A percentile compares a stretch with the other conserved stretches of the same genome.
phyloP scores from a whole-genome alignment of 2,888 invertebrate species.

The Aporophyla lueneburgensis region DNA sequence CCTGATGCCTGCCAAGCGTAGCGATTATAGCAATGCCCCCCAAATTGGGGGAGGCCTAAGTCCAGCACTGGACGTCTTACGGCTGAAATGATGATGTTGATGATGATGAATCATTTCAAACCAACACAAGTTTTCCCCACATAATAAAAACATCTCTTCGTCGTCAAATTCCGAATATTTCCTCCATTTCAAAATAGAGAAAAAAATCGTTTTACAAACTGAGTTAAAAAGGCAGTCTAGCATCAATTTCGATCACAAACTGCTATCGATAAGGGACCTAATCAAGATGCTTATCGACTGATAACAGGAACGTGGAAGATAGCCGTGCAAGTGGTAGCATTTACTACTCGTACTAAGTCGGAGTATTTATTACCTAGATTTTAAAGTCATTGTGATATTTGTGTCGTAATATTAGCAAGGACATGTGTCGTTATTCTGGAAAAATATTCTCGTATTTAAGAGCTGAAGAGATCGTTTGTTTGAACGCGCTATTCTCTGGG shows the following conservation, averaged over 20 bases:
- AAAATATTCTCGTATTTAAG: neutral
- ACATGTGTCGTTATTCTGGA: neutral
- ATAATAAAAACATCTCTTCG: neutral
- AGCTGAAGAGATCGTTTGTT: neutral
- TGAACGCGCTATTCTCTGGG: neutral
- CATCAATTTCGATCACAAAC: conserved; percentile 30
- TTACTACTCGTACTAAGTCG: neutral
- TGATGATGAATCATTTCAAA: neutral
- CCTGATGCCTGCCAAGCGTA: too few relatives aligned
- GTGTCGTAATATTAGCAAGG: neutral
- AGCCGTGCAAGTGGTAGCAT: conserved; percentile 32
- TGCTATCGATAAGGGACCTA: conserved; percentile 45
- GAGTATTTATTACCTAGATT: conserved; percentile 30
- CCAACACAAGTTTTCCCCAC: too few relatives aligned
- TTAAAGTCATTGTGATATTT: conserved; percentile 5
- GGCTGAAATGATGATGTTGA: too few relatives aligned
- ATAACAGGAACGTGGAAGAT: conserved; percentile 50
- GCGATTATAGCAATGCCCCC: too few relatives aligned
- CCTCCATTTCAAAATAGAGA: neutral
- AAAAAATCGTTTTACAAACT: neutral
- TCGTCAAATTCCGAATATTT: too few relatives aligned
- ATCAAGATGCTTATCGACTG: conserved; percentile 61
- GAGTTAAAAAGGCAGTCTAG: neutral
- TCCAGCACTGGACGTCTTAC: too few relatives aligned
- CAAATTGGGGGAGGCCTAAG: too few relatives aligned